These are phyloP conservation scores for Bugula neritina DNA, from an alignment of 2,888 invertebrate genomes.

Conservation along the genomic window DNA sequence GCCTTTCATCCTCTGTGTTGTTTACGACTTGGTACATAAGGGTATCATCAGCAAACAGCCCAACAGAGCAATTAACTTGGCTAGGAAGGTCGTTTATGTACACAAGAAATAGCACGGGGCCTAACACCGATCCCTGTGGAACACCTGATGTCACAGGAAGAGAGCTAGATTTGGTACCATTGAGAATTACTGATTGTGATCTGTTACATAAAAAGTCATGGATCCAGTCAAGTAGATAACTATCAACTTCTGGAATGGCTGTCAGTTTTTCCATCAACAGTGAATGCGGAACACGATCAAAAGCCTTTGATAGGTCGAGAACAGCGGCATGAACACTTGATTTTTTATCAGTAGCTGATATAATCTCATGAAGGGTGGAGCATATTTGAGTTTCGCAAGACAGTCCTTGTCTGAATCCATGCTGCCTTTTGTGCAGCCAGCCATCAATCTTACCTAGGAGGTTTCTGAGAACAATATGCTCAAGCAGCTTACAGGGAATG, in stretches of 20 bases:
- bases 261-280: not conserved
- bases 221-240: no score
- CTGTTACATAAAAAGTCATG: no score
- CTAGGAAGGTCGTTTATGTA: no score
- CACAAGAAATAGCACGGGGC: no score
- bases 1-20: no score
- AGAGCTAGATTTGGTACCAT: no score
- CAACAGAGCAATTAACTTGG: no score
- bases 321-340: no score
- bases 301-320: not conserved
- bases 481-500: constrained; percentile 30
- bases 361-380: constrained; percentile 30
- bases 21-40: constrained; percentile 6
- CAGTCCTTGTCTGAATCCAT: constrained; percentile 32
- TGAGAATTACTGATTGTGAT: no score
- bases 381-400: constrained; percentile 34
- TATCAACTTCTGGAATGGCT: not conserved
- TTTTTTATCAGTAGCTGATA: no score
- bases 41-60: not conserved
- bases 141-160: no score
- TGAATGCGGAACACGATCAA: not conserved
- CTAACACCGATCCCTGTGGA: no score
- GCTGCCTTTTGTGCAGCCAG: constrained; percentile 31
- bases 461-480: constrained; percentile 32
- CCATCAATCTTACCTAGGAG: constrained; percentile 30